A percentile compares a stretch with the other conserved stretches of the same genome.
Conservation (phyloP, 2,888 invertebrate genomes). For the Ichneumoninae sp. region DNA sequence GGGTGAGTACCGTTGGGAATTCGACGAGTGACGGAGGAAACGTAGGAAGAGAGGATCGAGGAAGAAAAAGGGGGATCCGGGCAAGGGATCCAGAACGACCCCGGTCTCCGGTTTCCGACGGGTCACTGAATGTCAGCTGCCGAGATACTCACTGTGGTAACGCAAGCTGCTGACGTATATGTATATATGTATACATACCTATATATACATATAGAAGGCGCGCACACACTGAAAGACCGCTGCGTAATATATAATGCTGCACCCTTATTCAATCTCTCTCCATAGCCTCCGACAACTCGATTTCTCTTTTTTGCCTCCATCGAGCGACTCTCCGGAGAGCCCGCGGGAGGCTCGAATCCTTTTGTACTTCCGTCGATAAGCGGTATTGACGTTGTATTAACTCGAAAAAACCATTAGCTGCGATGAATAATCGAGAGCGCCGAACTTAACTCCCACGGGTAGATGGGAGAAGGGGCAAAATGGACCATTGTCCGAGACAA, state of each 20-base stretch:
- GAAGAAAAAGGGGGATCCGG: slow-evolving; percentile 9
- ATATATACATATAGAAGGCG: not conserved
- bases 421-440: slow-evolving; percentile 41
- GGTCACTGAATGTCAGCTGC: slow-evolving; percentile 41
- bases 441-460: slow-evolving; percentile 11
- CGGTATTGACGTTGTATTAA: slow-evolving; percentile 3
- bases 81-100: slow-evolving; percentile 42
- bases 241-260: not conserved
- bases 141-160: slow-evolving; percentile 22
- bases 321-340: not conserved
- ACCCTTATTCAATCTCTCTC: slow-evolving; percentile 12
- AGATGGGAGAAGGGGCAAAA: not conserved
- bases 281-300: not conserved
- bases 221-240: not conserved
- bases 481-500: not conserved
- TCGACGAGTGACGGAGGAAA: slow-evolving; percentile 37
- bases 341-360: not conserved
- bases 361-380: not conserved
- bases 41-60: not conserved
- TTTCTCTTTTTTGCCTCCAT: not conserved
- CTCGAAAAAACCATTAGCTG: slow-evolving; percentile 41
- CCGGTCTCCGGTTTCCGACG: slow-evolving; percentile 32
- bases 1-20: slow-evolving; percentile 59
- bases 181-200: not conserved
- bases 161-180: not conserved